Percentiles rank a stretch among this genome's conserved stretches.
Evolutionary conservation across 2,113 vertebrate species (phyloP).

Genomic region (Geococcyx californianus): DNA sequence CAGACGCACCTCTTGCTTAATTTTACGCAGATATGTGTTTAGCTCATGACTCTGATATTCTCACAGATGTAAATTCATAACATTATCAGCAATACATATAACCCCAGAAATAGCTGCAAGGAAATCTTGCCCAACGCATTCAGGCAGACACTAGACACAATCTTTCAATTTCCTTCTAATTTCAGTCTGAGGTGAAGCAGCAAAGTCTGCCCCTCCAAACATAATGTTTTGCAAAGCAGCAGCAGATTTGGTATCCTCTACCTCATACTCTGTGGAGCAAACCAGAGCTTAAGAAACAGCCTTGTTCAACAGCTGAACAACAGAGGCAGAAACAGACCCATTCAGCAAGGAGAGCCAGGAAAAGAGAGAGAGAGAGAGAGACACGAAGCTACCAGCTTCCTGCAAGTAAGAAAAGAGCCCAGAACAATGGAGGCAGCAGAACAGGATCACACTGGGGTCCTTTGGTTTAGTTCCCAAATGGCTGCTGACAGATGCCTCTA

Average conservation of each 20-base stretch:
- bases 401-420: neutral
- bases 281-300: neutral
- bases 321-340: neutral
- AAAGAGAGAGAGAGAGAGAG: neutral
- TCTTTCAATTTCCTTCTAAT: neutral
- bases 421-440: conserved; percentile 26
- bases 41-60: neutral
- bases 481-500: conserved; percentile 4
- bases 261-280: neutral
- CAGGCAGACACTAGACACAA: fast-evolving
- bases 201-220: neutral
- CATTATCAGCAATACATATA: neutral
- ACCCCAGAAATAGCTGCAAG: neutral
- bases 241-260: neutral
- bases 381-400: conserved; percentile 25
- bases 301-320: conserved; percentile 4
- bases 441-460: neutral
- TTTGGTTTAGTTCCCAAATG: conserved; percentile 27
- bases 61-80: neutral
- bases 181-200: neutral
- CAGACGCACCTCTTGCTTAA: neutral
- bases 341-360: neutral
- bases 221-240: neutral
- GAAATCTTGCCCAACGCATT: neutral
- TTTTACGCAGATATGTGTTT: neutral